Evolutionary conservation across 2,888 invertebrate species (phyloP), one percentile per base, ranked within the genome.

Genomic region (Bombylius discolor): DNA sequence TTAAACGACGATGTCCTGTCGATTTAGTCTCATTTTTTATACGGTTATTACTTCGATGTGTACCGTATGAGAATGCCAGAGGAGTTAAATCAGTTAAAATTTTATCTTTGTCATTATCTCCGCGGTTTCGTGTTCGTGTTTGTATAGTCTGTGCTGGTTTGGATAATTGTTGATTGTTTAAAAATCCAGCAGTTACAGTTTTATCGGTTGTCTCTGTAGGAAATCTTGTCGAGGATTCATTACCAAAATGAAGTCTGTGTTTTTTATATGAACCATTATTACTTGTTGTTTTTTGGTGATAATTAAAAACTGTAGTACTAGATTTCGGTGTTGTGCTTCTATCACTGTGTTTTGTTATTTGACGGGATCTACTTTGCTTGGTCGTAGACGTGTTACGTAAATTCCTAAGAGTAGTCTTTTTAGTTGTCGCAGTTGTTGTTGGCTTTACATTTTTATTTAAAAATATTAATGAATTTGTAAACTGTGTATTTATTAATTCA

Each of bases 291-390:
- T 56, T 8, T 36, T 8, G 34, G 8, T 36, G 5, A 36, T 36
- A 36, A 36, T 5, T 36, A 3, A 36, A 7, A 36, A 7, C 8
- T 7, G 8, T 36, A 7, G 34, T 36, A 7, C 4, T 36, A 36
- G 5, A 7, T 7, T 36, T 42, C 50, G 56, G 34, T 51, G 55
- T 32, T 49, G 32, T 31, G 44, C 54, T n/a, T 53, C 49, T 44
- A 55, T 56, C 8, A 49, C 47, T 31, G 48, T 52, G 23, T 34
- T 52, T 47, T 51, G 56, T 53, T 56, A 58, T 46, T 57, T 51
- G 33, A 46, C 52, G 31, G 44, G 52, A 5, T 51, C 23, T 36
- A 36, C 7, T 36, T 36, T 36, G 34, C 5, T 36, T 8, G 5
- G 34, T 39, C 48, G 56, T 4, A 51, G 13, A 31, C 36, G 23